Base-by-base conservation (phyloP, 2,888 invertebrate genomes). In the Ophioninae sp. region DNA sequence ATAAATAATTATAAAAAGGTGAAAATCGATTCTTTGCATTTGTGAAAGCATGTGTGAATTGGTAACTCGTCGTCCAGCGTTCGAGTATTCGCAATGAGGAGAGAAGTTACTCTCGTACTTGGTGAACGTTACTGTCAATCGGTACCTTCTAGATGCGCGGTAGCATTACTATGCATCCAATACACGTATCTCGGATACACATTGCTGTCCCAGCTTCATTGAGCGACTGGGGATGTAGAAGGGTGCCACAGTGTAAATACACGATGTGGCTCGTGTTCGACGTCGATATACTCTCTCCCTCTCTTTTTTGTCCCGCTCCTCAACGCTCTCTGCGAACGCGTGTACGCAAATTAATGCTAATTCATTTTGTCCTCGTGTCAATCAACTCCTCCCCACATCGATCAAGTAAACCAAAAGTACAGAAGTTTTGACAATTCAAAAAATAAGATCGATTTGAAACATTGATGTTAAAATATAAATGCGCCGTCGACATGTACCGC, bases 261-360 rank as follows among this genome's bases (percentile, higher is more conserved):
- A 74, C 74, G 69, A 78, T 64, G 76, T 73, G 80, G 80, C 82
- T 83, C 84, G 85, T 84, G 86, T 86, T 86, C 85, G 76, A 75
- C 85, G 86, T 83, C 86, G 86, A 88, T 87, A 87, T 84, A 57
- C 57, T 23, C 61, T 37, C 74, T 13, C 65, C 50, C 64, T 74
- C 86, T 82, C 86, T 86, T 87, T 83, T 86, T 23, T 23, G 59
- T 62, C 41, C 23, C 70, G 20, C 56, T 69, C 39, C 30, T 20
- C 68, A 20, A 56, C 61, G 50, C 44, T 59, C 61, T 39, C 37
- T 64, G 69, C 56, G 86, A 84, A 84, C 82, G 79, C 65, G 81
- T 80, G 83, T 85, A 87, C 86, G 87, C 88, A 86, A 90, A 89
- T 88, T 87, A 89, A 89, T 89, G 87, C 87, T 87, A 88, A 89